These are phyloP conservation scores for Syngnathus floridae DNA, from an alignment of 2,113 vertebrate species.

Conservation along the genomic window DNA sequence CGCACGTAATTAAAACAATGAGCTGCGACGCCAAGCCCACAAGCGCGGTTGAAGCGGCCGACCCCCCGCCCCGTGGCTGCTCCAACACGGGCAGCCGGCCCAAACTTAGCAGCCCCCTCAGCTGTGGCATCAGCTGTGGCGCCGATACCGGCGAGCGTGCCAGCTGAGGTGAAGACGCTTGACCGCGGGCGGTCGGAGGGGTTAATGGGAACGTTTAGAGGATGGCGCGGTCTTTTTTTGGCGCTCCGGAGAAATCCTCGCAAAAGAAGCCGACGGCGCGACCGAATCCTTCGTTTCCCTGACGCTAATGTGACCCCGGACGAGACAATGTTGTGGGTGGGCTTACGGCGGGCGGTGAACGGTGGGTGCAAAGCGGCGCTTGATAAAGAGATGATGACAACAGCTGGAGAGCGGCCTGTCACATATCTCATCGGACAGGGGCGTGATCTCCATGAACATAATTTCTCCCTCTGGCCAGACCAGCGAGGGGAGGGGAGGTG, in stretches of 20 bases:
- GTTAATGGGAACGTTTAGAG: conserved; percentile 69
- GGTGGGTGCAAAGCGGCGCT: conserved; percentile 3
- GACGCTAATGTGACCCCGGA: conserved; percentile 42
- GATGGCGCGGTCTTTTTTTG: conserved; percentile 38
- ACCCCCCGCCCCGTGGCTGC: conserved; percentile 5
- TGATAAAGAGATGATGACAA: conserved; percentile 46
- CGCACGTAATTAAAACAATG: conserved; percentile 67
- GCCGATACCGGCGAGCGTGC: conserved; percentile 19
- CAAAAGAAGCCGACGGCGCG: conserved; percentile 18
- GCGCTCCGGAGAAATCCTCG: neutral
- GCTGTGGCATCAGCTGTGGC: conserved; percentile 50
- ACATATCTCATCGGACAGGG: conserved; percentile 45
- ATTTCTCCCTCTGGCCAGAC: conserved; percentile 43
- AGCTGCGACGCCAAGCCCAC: conserved; percentile 26
- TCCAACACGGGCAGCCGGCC: conserved; percentile 17
- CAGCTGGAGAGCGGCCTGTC: conserved; percentile 41
- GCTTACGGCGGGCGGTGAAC: neutral
- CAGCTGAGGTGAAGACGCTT: conserved; percentile 59
- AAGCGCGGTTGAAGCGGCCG: conserved; percentile 2
- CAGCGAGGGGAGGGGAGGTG: neutral
- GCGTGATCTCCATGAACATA: conserved; percentile 30
- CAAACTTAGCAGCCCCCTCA: conserved; percentile 56
- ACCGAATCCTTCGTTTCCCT: conserved; percentile 5
- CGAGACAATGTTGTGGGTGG: conserved; percentile 33
- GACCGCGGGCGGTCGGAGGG: conserved; percentile 38